phyloP scores from a whole-genome alignment of 2,888 invertebrate genomes.

The Nineta flava region DNA sequence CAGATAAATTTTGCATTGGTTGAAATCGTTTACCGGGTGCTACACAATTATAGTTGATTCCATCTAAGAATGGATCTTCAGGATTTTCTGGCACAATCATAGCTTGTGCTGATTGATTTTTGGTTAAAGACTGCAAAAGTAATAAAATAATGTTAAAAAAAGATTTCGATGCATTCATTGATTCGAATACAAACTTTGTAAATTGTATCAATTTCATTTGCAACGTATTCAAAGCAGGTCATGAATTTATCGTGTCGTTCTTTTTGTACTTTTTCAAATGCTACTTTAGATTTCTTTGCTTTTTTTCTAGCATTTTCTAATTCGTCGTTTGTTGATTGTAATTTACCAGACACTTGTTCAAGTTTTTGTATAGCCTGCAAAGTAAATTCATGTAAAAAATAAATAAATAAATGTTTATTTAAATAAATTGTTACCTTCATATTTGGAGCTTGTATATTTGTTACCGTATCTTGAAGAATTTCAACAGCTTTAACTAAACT shows the following conservation, averaged over 20 bases:
- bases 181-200: slow-evolving; percentile 58
- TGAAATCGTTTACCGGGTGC: slow-evolving; percentile 98
- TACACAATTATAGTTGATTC: slow-evolving; percentile 98
- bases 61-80: slow-evolving; percentile 97
- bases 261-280: slow-evolving; percentile 89
- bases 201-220: slow-evolving; percentile 93
- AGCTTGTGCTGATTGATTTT: slow-evolving; percentile 91
- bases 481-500: slow-evolving; percentile 69
- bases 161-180: background rate
- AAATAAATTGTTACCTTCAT: slow-evolving; percentile 76
- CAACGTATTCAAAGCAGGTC: slow-evolving; percentile 95
- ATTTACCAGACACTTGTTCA: slow-evolving; percentile 84
- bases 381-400: background rate
- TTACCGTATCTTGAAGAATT: slow-evolving; percentile 69
- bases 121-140: slow-evolving; percentile 53
- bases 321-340: slow-evolving; percentile 91
- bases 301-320: slow-evolving; percentile 86
- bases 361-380: slow-evolving; percentile 83
- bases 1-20: slow-evolving; percentile 98
- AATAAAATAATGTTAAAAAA: background rate
- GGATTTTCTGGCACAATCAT: slow-evolving; percentile 96
- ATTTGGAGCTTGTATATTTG: slow-evolving; percentile 94
- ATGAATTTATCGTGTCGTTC: slow-evolving; percentile 88
- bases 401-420: no score
- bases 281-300: slow-evolving; percentile 85